Evolutionary conservation across 2,113 vertebrate genomes (phyloP), one percentile per base, ranked within the genome.

Genomic region (Callionymus lyra): DNA sequence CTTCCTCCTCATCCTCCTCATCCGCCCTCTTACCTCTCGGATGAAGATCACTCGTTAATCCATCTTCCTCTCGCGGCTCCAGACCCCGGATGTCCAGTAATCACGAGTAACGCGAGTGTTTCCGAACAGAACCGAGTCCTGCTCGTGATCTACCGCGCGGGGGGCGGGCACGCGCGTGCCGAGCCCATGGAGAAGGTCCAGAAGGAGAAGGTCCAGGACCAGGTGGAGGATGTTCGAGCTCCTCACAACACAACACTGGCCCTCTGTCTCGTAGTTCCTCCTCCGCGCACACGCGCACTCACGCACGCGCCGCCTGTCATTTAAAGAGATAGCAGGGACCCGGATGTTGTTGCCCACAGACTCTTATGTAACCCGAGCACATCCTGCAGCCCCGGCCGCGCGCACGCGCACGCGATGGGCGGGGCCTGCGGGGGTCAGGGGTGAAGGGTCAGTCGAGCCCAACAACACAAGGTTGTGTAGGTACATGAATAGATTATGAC

Each of bases 261-360:
- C 56, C 64, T 66, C 68, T 53, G 53, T 54, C 67, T 59, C 62
- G 63, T 68, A 56, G 65, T 70, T 60, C 70, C 59, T 56, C 57
- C 49, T 56, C 41, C 62, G 46, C 52, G 35, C 53, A 59, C 56
- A 44, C 63, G 13, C 56, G 9, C 53, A 40, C 15, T 43, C 56
- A 35, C 62, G 13, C 65, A 47, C 52, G 52, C 68, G 74, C 63
- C 41, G 63, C 6, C 56, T 46, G 50, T 63, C 59, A 73, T 77
- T 81, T 81, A 77, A 81, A 79, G 76, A 56, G 79, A 75, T 70
- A 79, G 67, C 61, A 53, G 51, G 67, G 44, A 65, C 16, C 60
- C 42, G 46, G 44, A 31, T 38, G 38, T 55, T 13, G 63, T 9
- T n/a, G 61, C 53, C 40, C 56, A 57, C 19, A 47, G 58, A 34